Evolutionary conservation across 2,888 invertebrate species (phyloP).

Genomic region (Anorthoa munda): DNA sequence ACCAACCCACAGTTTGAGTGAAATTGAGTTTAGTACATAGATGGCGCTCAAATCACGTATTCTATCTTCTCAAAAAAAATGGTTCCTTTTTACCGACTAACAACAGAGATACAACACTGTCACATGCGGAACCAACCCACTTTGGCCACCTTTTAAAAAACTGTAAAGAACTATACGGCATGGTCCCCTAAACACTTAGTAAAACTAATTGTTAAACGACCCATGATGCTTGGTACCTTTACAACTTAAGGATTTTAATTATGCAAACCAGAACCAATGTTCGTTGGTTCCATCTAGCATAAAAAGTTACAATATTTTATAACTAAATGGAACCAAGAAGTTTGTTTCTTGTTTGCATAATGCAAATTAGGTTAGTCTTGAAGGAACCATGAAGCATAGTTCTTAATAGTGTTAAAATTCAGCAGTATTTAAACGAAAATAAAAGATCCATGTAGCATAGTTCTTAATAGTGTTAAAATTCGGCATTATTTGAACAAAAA

Average conservation of each 20-base stretch:
- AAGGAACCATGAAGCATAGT: slow-evolving; percentile 33
- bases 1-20: slow-evolving; percentile 22
- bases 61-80: slow-evolving; percentile 28
- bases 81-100: slow-evolving; percentile 33
- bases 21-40: slow-evolving; percentile 26
- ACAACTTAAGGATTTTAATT: slow-evolving; percentile 25
- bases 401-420: slow-evolving; percentile 22
- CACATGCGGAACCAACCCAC: slow-evolving; percentile 37
- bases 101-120: slow-evolving; percentile 34
- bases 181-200: slow-evolving; percentile 32
- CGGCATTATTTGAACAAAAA: slow-evolving; percentile 14
- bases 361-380: slow-evolving; percentile 29
- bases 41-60: slow-evolving; percentile 31
- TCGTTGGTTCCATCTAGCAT: slow-evolving; percentile 33
- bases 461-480: slow-evolving; percentile 18
- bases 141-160: slow-evolving; percentile 38
- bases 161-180: slow-evolving; percentile 33
- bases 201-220: slow-evolving; percentile 37
- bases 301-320: slow-evolving; percentile 30
- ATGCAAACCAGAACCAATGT: slow-evolving; percentile 42
- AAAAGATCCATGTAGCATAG: slow-evolving; percentile 32
- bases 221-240: slow-evolving; percentile 28
- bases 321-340: slow-evolving; percentile 28
- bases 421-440: slow-evolving; percentile 24
- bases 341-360: slow-evolving; percentile 34